Conservation (phyloP, 92 coral and sea anemone genomes). For the Parazoanthus swiftii region DNA sequence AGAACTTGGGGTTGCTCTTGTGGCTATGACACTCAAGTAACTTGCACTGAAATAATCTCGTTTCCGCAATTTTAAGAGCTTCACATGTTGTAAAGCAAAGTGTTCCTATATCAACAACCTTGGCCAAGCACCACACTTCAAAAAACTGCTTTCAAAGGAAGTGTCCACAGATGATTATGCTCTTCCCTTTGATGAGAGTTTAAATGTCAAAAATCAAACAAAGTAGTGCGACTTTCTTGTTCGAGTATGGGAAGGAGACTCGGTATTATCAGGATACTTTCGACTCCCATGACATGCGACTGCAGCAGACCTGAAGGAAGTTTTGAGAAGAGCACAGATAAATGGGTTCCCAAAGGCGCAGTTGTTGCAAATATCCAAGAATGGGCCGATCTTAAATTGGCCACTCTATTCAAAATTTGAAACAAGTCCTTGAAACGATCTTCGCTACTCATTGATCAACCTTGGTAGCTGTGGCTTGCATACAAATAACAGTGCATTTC, state of each 20-base stretch:
- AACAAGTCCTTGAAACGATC: constrained; percentile 1
- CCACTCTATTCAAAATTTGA: constrained; percentile 27
- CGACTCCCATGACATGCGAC: constrained; percentile 46
- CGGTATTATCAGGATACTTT: constrained; percentile 19
- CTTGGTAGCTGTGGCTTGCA: constrained; percentile 36
- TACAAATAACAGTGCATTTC: constrained; percentile 11
- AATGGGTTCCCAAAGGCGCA: constrained; percentile 19
- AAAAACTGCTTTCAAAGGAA: constrained; percentile 42
- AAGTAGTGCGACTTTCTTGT: constrained; percentile 37
- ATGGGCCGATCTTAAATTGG: constrained; percentile 25
- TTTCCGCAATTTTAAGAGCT: constrained; percentile 24
- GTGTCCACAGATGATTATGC: constrained; percentile 46
- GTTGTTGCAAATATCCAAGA: constrained; percentile 21
- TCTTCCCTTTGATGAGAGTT: constrained; percentile 51
- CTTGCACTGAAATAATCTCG: constrained; percentile 17
- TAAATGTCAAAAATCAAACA: constrained; percentile 42
- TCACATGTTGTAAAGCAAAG: constrained; percentile 38
- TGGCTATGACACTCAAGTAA: constrained; percentile 17
- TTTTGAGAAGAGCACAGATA: constrained; percentile 32
- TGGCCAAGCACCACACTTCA: constrained; percentile 40
- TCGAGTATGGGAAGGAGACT: constrained; percentile 44
- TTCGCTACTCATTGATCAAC: constrained; percentile 6
- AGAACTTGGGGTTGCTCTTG: background rate
- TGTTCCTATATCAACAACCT: constrained; percentile 38
- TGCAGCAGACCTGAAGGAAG: constrained; percentile 35